phyloP scores from a whole-genome alignment of 1,140 invertebrate genomes.

The Anoplophora glabripennis region DNA sequence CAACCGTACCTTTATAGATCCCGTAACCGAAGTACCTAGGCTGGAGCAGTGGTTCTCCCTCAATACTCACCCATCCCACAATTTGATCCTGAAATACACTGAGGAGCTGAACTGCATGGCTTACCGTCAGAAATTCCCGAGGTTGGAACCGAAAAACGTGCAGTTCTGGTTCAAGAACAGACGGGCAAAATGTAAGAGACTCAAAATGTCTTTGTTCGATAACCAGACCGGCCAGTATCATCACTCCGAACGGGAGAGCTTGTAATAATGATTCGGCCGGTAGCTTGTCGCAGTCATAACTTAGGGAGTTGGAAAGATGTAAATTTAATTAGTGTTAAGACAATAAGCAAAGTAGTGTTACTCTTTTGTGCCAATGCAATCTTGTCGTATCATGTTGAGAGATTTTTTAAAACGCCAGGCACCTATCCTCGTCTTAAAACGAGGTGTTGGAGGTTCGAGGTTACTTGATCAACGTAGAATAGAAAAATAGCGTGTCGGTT shows the following conservation, averaged over 20 bases:
- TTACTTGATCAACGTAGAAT: no score
- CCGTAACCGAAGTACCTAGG: conserved; percentile 94
- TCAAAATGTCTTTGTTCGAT: conserved; percentile 84
- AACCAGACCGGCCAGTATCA: conserved; percentile 42
- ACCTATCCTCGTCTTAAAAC: no score
- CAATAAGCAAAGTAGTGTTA: conserved; percentile 16
- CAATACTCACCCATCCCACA: conserved; percentile 96
- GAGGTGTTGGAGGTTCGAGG: no score
- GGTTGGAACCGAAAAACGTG: conserved; percentile 95
- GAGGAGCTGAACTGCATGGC: conserved; percentile 94
- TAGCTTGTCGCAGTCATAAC: background rate
- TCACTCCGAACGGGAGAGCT: conserved; percentile 41
- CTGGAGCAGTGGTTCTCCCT: conserved; percentile 96
- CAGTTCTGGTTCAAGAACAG: conserved; percentile 98
- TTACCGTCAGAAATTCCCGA: conserved; percentile 93
- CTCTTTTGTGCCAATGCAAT: conserved; percentile 3
- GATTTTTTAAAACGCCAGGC: no score
- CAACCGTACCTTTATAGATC: conserved; percentile 98
- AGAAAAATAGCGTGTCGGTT: no score
- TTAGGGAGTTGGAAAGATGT: background rate
- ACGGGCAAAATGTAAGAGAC: conserved; percentile 90
- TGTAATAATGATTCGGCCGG: background rate
- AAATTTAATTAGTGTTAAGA: conserved; percentile 14
- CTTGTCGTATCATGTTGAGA: background rate
- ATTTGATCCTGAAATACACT: conserved; percentile 94